These are phyloP conservation scores for Morpho deidamia DNA, from an alignment of 2,888 invertebrate genomes.

Conservation along the genomic window DNA sequence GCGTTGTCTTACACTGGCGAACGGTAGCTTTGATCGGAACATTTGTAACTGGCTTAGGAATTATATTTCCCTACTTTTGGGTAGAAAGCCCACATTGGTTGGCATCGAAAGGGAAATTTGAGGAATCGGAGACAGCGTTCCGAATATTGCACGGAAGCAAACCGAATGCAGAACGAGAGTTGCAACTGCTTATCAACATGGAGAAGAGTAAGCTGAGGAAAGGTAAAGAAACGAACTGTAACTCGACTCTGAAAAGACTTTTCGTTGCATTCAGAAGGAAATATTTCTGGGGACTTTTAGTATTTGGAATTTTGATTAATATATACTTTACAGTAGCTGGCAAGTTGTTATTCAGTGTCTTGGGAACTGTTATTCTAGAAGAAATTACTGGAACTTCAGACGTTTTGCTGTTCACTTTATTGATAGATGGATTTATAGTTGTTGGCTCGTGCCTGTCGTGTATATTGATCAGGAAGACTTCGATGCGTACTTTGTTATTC, in stretches of 20 bases:
- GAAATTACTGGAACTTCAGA: constrained; percentile 2
- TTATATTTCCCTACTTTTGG: constrained; percentile 17
- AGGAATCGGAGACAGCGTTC: constrained; percentile 16
- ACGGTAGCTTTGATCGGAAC: constrained; percentile 21
- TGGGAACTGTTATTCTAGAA: constrained; percentile 2
- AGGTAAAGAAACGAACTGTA: background rate
- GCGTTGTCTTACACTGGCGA: constrained; percentile 21
- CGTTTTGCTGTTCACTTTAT: background rate
- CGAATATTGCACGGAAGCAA: constrained; percentile 17
- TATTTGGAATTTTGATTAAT: constrained; percentile 12
- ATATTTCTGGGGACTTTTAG: constrained; percentile 18
- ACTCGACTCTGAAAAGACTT: constrained; percentile 1
- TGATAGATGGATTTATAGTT: background rate
- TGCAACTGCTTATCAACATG: constrained; percentile 23
- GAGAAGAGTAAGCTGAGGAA: constrained; percentile 18
- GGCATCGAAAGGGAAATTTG: constrained; percentile 11
- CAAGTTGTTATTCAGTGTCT: background rate
- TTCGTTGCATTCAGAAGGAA: constrained; percentile 12
- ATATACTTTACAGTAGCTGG: constrained; percentile 22
- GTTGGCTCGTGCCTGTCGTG: background rate
- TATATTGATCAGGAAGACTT: background rate
- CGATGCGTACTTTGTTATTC: constrained; percentile 5
- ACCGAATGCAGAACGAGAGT: constrained; percentile 8
- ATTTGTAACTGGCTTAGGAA: constrained; percentile 11
- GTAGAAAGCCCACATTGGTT: too few species aligned